Evolutionary conservation across 2,113 vertebrate genomes (phyloP).

Genomic region (Amazona guildingii): DNA sequence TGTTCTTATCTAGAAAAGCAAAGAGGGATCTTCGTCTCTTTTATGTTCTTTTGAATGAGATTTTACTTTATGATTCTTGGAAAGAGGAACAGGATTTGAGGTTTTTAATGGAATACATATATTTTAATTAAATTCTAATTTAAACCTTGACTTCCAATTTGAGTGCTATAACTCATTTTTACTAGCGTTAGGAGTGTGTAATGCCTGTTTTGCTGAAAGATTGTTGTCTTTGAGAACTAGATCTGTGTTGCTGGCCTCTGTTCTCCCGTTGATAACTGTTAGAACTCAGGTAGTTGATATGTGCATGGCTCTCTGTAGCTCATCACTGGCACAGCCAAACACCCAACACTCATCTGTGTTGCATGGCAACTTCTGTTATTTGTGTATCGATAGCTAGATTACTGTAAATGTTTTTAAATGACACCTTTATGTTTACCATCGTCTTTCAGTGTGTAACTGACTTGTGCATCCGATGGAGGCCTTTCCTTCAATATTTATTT

Average conservation of each 20-base stretch:
- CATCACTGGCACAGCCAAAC: neutral
- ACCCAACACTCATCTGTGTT: neutral
- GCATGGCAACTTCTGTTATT: neutral
- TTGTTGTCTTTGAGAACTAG: neutral
- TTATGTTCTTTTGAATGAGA: neutral
- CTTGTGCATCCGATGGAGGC: neutral
- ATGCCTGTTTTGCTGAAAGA: neutral
- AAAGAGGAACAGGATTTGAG: neutral
- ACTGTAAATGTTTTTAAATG: neutral
- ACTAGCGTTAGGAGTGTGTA: neutral
- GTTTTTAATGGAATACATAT: neutral
- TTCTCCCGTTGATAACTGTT: neutral
- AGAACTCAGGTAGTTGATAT: neutral
- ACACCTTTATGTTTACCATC: neutral
- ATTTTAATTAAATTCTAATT: neutral
- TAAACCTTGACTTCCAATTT: neutral
- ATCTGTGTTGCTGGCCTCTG: neutral
- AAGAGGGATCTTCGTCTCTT: neutral
- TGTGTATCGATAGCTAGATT: neutral
- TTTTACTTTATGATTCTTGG: neutral
- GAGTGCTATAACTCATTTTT: neutral
- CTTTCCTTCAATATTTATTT: neutral
- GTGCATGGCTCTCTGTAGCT: neutral
- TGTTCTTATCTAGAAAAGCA: neutral
- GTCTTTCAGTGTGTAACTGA: neutral